Conservation (phyloP, 2,797 vertebrate species). For the Simalia tracyae region DNA sequence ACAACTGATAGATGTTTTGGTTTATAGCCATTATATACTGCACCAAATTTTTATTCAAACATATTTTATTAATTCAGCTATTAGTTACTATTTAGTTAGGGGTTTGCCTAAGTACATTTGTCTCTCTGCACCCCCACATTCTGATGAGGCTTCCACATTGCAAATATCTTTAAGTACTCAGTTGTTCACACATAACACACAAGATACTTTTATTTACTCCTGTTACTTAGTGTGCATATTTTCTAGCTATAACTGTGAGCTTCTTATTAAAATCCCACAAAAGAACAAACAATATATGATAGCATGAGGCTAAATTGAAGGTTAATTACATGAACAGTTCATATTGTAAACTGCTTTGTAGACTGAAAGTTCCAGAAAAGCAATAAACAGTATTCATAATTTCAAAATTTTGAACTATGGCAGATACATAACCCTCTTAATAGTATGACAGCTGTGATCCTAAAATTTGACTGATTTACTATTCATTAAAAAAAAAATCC, state of each 20-base stretch:
- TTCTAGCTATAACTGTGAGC: slow-evolving; percentile 5
- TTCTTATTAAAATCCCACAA: slow-evolving; percentile 26
- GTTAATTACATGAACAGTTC: neutral
- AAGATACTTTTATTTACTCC: neutral
- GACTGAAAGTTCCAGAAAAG: neutral
- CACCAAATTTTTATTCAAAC: neutral
- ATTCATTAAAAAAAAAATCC: neutral
- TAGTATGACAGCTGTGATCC: neutral
- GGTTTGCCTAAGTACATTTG: neutral
- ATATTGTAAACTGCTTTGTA: neutral
- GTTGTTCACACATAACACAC: neutral
- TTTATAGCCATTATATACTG: neutral
- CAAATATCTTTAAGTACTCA: neutral
- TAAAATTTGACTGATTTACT: neutral
- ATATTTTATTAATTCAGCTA: neutral
- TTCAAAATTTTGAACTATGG: neutral
- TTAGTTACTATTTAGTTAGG: neutral
- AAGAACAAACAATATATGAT: neutral
- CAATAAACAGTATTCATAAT: neutral
- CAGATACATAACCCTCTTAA: neutral
- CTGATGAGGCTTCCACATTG: neutral
- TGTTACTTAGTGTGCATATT: neutral
- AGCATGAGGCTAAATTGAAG: neutral
- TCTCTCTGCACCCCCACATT: neutral
- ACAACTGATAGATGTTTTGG: neutral